These are phyloP conservation scores for Eupithecia vulgata DNA, from an alignment of 2,888 invertebrate species.

Conservation along the genomic window DNA sequence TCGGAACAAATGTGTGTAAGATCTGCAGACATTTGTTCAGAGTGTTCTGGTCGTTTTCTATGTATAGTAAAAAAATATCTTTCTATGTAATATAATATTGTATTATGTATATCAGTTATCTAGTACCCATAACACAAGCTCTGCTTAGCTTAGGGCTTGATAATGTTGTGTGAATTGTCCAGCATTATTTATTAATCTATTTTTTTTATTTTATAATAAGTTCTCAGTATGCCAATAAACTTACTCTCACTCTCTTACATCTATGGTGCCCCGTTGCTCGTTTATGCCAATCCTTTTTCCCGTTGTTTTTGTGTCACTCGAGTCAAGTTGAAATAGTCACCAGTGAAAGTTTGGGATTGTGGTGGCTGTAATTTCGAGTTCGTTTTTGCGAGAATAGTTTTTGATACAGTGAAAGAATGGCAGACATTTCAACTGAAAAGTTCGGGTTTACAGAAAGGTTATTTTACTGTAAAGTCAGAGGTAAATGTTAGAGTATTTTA, in stretches of 20 bases:
- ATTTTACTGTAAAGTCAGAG: conserved; percentile 1
- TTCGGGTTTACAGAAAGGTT: not conserved
- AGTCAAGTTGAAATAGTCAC: conserved; percentile 28
- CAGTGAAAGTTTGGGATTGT: conserved; percentile 25
- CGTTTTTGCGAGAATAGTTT: conserved; percentile 23
- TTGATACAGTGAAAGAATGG: conserved; percentile 21
- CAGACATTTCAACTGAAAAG: conserved; percentile 13
- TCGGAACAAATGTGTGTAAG: too few relatives aligned
- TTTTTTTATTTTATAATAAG: conserved; percentile 73
- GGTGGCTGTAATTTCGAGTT: conserved; percentile 16
- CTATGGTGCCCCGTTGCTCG: not conserved
- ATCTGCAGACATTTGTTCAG: too few relatives aligned
- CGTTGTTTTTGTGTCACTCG: conserved; percentile 34
- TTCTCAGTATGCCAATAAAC: conserved; percentile 75
- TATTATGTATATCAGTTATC: too few relatives aligned
- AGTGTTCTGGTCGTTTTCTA: too few relatives aligned
- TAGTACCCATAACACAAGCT: too few relatives aligned
- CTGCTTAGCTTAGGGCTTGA: too few relatives aligned
- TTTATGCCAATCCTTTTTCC: conserved; percentile 10
- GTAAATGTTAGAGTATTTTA: not conserved
- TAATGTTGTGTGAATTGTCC: too few relatives aligned
- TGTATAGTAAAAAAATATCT: too few relatives aligned
- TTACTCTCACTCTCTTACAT: conserved; percentile 62
- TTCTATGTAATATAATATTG: too few relatives aligned
- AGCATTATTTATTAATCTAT: too few relatives aligned